These are phyloP conservation scores for Acestrorhynchus altus DNA, from an alignment of 2,797 vertebrate species.

Conservation along the genomic window DNA sequence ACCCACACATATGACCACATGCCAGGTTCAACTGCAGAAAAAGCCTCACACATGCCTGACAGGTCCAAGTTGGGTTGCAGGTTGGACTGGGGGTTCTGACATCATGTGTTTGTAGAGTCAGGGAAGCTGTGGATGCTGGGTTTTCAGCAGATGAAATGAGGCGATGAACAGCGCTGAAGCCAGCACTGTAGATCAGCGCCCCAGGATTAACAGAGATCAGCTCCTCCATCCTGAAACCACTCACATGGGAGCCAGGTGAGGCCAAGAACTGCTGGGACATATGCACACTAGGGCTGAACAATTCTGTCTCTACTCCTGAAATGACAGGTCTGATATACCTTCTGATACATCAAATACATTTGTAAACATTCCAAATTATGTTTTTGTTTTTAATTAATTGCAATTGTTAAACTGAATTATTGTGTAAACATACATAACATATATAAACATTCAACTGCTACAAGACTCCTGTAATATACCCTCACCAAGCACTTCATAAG, in stretches of 20 bases:
- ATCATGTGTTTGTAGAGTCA: conserved; percentile 37
- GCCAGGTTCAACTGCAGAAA: conserved; percentile 17
- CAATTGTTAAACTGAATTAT: too few relatives aligned
- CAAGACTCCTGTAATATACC: neutral
- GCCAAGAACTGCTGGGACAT: conserved; percentile 14
- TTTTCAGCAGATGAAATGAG: conserved; percentile 83
- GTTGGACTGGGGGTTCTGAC: conserved; percentile 20
- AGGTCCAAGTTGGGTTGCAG: conserved; percentile 12
- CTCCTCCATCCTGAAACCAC: conserved; percentile 68
- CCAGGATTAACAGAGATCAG: conserved; percentile 75
- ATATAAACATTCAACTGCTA: too few relatives aligned
- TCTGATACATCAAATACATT: too few relatives aligned
- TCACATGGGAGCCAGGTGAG: conserved; percentile 43
- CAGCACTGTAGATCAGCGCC: conserved; percentile 73
- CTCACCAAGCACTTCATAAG: neutral
- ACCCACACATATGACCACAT: conserved; percentile 3
- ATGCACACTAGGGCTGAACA: too few relatives aligned
- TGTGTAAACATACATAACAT: too few relatives aligned
- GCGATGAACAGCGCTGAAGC: conserved; percentile 64
- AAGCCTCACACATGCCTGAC: conserved; percentile 22
- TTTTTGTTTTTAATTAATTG: too few relatives aligned
- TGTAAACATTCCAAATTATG: too few relatives aligned
- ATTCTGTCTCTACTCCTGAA: too few relatives aligned
- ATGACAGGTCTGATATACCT: neutral
- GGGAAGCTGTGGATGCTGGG: conserved; percentile 20